These are phyloP conservation scores for Ophion ventricosus DNA, from an alignment of 2,888 invertebrate genomes.

Conservation along the genomic window DNA sequence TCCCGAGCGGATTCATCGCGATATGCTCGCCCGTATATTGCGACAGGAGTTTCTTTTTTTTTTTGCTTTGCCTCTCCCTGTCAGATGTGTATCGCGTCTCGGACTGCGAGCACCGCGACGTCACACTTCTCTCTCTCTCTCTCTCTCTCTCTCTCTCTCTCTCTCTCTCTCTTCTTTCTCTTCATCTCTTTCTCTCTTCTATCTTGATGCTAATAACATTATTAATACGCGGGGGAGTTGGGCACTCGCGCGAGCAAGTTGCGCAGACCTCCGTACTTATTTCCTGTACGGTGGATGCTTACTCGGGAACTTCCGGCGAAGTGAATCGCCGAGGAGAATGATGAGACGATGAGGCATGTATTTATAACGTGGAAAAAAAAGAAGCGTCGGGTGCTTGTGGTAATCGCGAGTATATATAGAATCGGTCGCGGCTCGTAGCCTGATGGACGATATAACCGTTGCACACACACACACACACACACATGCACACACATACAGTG, in stretches of 20 bases:
- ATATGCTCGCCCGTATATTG: slow-evolving; percentile 9
- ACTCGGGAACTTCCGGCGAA: slow-evolving; percentile 37
- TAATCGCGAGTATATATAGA: slow-evolving; percentile 8
- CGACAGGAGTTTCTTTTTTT: slow-evolving; percentile 25
- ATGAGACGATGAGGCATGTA: slow-evolving; percentile 20
- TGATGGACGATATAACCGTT: slow-evolving; percentile 48
- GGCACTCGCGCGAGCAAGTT: slow-evolving; percentile 10
- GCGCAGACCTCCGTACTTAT: slow-evolving; percentile 23
- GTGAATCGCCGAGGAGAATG: slow-evolving; percentile 38
- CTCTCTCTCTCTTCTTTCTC: too few relatives aligned
- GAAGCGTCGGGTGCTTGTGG: slow-evolving; percentile 21
- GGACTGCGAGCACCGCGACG: slow-evolving; percentile 13
- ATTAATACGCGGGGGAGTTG: slow-evolving; percentile 30
- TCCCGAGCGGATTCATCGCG: slow-evolving; percentile 11
- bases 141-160: too few relatives aligned
- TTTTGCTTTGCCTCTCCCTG: not conserved
- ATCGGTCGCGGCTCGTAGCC: not conserved
- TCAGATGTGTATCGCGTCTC: slow-evolving; percentile 31
- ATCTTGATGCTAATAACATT: slow-evolving; percentile 28
- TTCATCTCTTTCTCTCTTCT: too few relatives aligned
- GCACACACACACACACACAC: slow-evolving; percentile 1
- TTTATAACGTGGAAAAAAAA: slow-evolving; percentile 24
- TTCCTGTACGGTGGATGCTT: slow-evolving; percentile 41
- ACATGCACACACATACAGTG: not conserved
- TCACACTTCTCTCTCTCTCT: not conserved